Conservation (phyloP, 2,797 vertebrate species). For the Distichodus sexfasciatus region DNA sequence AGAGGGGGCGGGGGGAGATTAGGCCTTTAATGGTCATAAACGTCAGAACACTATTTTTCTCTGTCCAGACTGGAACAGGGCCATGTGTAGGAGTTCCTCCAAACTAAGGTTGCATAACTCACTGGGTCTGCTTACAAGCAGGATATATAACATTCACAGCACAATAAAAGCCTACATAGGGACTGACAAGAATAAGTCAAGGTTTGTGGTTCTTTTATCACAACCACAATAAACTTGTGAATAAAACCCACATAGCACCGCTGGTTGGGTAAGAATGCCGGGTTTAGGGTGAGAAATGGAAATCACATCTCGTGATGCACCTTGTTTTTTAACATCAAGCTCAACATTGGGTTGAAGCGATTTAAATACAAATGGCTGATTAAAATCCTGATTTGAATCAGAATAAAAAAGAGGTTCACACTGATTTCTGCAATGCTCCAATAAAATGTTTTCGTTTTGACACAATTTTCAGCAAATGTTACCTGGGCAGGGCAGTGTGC, state of each 20-base stretch:
- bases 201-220: not conserved
- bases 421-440: not conserved
- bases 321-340: not conserved
- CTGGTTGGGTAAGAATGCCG: too few relatives aligned
- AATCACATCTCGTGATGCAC: too few relatives aligned
- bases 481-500: conserved; percentile 93
- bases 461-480: conserved; percentile 18
- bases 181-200: not conserved
- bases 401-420: not conserved
- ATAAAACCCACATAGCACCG: not conserved
- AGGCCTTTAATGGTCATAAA: conserved; percentile 1
- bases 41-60: not conserved
- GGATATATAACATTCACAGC: not conserved
- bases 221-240: not conserved
- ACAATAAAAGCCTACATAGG: not conserved
- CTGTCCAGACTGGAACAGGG: not conserved
- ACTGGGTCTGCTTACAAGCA: not conserved
- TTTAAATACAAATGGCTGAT: conserved; percentile 1
- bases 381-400: too few relatives aligned
- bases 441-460: too few relatives aligned
- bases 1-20: not conserved
- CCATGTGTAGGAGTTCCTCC: not conserved
- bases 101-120: not conserved
- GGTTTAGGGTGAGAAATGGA: too few relatives aligned
- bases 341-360: not conserved